These are phyloP conservation scores for Ianthella basta DNA, from an alignment of 37 sponge, comb jelly and placozoan species.

Conservation along the genomic window DNA sequence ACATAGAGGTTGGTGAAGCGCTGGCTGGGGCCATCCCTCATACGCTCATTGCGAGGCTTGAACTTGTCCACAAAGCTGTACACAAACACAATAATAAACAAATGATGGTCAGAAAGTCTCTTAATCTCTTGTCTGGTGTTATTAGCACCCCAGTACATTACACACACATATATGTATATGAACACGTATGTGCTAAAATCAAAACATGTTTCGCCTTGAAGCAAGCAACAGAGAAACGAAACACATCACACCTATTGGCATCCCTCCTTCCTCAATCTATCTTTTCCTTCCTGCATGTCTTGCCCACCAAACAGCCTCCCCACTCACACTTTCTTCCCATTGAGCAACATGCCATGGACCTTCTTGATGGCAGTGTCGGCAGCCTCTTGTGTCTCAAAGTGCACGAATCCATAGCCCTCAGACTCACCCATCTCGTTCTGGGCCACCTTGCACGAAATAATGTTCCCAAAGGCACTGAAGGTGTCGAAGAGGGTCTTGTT, in stretches of 20 bases:
- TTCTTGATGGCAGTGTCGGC: constrained; percentile 94
- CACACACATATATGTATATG: too few relatives aligned
- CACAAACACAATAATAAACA: constrained; percentile 18
- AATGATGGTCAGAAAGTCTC: too few relatives aligned
- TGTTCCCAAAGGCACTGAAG: constrained; percentile 99
- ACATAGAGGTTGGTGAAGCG: constrained; percentile 94
- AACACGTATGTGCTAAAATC: too few relatives aligned
- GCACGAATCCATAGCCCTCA: constrained; percentile 97
- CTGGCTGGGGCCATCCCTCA: constrained; percentile 58
- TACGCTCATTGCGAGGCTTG: constrained; percentile 81
- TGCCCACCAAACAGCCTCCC: neutral
- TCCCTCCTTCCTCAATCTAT: too few relatives aligned
- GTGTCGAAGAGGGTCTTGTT: constrained; percentile 98
- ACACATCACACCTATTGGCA: too few relatives aligned
- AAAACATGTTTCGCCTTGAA: too few relatives aligned
- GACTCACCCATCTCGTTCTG: constrained; percentile 79
- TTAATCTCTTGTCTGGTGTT: too few relatives aligned
- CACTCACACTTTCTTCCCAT: constrained; percentile 98
- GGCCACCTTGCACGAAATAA: constrained; percentile 97
- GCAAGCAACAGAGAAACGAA: too few relatives aligned
- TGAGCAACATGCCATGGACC: constrained; percentile 98
- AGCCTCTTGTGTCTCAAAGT: constrained; percentile 98
- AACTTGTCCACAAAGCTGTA: constrained; percentile 81
- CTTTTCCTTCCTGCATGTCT: neutral
- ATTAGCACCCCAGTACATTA: too few relatives aligned